Evolutionary conservation across 2,113 vertebrate genomes (phyloP).

Genomic region (Sebastes schlegelii): DNA sequence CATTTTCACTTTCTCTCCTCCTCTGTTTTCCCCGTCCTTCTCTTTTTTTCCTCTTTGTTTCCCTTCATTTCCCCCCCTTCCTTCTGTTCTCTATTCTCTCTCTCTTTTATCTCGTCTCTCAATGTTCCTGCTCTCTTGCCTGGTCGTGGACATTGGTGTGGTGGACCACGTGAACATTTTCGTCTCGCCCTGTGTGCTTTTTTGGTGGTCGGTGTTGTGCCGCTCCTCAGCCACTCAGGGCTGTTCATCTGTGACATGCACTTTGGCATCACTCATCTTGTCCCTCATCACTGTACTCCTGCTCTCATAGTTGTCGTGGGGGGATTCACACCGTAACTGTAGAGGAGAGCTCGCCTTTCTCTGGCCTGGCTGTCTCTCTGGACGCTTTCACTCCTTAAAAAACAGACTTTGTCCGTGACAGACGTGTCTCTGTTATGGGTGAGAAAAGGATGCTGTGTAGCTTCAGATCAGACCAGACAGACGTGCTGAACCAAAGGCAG

Average conservation of each 20-base stretch:
- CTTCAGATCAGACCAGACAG: conserved; percentile 61
- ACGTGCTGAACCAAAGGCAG: conserved; percentile 70
- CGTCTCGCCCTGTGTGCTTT: conserved; percentile 72
- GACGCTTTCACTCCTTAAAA: conserved; percentile 49
- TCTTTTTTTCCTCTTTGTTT: conserved; percentile 63
- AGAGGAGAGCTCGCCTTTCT: conserved; percentile 68
- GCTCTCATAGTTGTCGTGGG: conserved; percentile 87
- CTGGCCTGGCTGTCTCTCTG: conserved; percentile 68
- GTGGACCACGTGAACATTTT: conserved; percentile 83
- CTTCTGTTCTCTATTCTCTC: conserved; percentile 59
- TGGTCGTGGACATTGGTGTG: conserved; percentile 89
- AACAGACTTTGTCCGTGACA: conserved; percentile 65
- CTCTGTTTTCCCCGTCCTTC: conserved; percentile 71
- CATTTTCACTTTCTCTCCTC: conserved; percentile 79
- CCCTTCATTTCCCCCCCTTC: conserved; percentile 56
- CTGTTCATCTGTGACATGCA: conserved; percentile 89
- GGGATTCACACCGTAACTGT: conserved; percentile 47
- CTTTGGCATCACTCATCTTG: conserved; percentile 90
- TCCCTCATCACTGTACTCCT: conserved; percentile 89
- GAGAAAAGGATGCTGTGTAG: conserved; percentile 46
- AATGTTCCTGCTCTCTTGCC: conserved; percentile 80
- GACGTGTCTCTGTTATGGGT: conserved; percentile 41
- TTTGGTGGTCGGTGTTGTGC: conserved; percentile 75
- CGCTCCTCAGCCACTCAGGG: conserved; percentile 88
- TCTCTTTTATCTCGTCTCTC: conserved; percentile 64